Conservation (phyloP, 2,888 invertebrate genomes). For the Meganola albula region DNA sequence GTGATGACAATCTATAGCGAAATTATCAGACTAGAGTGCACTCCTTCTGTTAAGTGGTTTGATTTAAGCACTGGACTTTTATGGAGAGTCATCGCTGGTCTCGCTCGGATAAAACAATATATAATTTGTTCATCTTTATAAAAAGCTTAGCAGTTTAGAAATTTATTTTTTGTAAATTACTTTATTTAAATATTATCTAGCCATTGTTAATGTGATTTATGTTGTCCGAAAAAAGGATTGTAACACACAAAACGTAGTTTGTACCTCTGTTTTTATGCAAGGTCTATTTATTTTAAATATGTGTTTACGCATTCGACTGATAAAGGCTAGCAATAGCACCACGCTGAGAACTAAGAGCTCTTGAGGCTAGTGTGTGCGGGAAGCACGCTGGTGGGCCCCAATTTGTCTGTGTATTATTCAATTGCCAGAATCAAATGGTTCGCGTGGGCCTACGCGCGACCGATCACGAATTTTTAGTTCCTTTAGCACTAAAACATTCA, state of each 20-base stretch:
- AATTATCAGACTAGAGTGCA: slow-evolving; percentile 62
- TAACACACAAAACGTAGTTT: too few relatives aligned
- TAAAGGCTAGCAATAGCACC: slow-evolving; percentile 55
- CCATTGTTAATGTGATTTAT: too few relatives aligned
- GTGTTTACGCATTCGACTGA: slow-evolving; percentile 31
- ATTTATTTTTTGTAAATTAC: too few relatives aligned
- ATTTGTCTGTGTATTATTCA: slow-evolving; percentile 69
- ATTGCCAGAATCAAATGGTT: slow-evolving; percentile 69
- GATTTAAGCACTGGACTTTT: slow-evolving; percentile 73
- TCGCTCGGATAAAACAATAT: slow-evolving; percentile 34
- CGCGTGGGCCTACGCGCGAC: slow-evolving; percentile 74
- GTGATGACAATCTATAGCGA: slow-evolving; percentile 44
- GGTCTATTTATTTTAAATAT: slow-evolving; percentile 13
- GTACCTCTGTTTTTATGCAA: too few relatives aligned
- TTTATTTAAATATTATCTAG: too few relatives aligned
- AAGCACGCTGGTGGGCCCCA: slow-evolving; percentile 68
- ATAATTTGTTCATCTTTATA: slow-evolving; percentile 2
- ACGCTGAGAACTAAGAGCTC: slow-evolving; percentile 52
- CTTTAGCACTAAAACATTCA: slow-evolving; percentile 6
- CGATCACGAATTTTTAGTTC: slow-evolving; percentile 50
- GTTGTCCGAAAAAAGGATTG: too few relatives aligned
- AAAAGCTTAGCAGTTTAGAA: too few relatives aligned
- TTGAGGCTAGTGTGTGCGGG: slow-evolving; percentile 62
- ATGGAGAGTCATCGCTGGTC: slow-evolving; percentile 51
- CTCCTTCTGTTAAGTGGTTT: slow-evolving; percentile 61